phyloP scores from a whole-genome alignment of 2,113 vertebrate genomes.

The Paramormyrops kingsleyae region DNA sequence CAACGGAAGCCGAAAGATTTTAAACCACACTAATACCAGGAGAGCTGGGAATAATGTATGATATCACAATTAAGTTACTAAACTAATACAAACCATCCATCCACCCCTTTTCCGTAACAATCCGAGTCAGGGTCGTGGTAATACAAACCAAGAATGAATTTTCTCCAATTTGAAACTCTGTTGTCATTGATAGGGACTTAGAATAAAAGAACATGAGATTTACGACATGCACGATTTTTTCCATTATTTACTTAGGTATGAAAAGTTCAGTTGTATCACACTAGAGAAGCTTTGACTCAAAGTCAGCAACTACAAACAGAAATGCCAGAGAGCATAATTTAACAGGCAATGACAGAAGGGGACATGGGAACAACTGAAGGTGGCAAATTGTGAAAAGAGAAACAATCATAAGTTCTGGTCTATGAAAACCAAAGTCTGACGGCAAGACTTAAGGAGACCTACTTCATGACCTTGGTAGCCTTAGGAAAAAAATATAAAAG shows the following conservation, averaged over 20 bases:
- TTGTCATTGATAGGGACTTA: not conserved
- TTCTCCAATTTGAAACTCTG: not conserved
- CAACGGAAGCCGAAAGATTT: not conserved
- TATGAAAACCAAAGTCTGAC: not conserved
- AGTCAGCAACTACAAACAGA: not conserved
- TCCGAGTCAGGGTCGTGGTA: not conserved
- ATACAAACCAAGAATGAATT: not conserved
- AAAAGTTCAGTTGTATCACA: not conserved
- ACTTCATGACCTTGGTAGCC: not conserved
- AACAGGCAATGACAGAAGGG: not conserved
- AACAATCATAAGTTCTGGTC: not conserved
- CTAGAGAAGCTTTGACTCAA: not conserved
- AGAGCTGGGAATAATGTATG: not conserved
- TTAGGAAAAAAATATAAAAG: not conserved
- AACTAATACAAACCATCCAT: not conserved
- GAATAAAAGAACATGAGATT: not conserved
- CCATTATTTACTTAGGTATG: not conserved
- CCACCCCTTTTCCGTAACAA: not conserved
- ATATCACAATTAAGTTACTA: not conserved
- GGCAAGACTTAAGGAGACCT: not conserved
- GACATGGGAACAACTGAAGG: not conserved
- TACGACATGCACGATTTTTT: not conserved
- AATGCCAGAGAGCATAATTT: not conserved
- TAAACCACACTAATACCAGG: not conserved
- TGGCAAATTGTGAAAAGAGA: not conserved